Conservation (phyloP, 1,140 invertebrate genomes). For the Drosophila grimshawi region DNA sequence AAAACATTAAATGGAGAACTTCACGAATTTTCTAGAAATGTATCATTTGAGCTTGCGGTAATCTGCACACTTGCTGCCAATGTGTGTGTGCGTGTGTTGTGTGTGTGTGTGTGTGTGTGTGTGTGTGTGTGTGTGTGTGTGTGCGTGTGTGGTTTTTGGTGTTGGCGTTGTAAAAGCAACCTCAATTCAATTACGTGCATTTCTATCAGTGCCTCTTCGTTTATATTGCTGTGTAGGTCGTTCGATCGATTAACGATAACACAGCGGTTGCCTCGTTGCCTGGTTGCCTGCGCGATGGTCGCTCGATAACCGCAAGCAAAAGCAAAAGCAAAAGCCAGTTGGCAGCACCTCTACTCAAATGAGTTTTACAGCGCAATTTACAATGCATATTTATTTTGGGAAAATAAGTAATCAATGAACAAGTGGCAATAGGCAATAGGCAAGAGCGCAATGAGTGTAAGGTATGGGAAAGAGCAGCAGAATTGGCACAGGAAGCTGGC, state of each 20-base stretch:
- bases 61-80: neutral
- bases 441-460: slow-evolving; percentile 1
- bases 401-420: slow-evolving; percentile 79
- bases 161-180: neutral
- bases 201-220: slow-evolving; percentile 5
- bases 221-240: slow-evolving; percentile 52
- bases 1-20: too few relatives aligned
- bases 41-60: neutral
- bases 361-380: slow-evolving; percentile 68
- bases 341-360: slow-evolving; percentile 49
- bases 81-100: neutral
- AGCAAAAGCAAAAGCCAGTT: slow-evolving; percentile 17
- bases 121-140: neutral
- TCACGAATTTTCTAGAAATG: too few relatives aligned
- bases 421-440: slow-evolving; percentile 6
- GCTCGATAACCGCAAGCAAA: slow-evolving; percentile 58
- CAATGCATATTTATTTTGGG: slow-evolving; percentile 82
- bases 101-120: neutral
- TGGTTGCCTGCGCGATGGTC: slow-evolving; percentile 51
- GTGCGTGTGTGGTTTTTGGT: neutral
- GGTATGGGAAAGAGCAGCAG: slow-evolving; percentile 30
- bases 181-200: slow-evolving; percentile 15
- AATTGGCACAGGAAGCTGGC: slow-evolving; percentile 52
- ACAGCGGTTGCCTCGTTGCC: slow-evolving; percentile 20
- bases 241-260: slow-evolving; percentile 73